These are phyloP conservation scores for Macropus fuliginosus DNA, from an alignment of 2,797 vertebrate genomes.

Conservation along the genomic window DNA sequence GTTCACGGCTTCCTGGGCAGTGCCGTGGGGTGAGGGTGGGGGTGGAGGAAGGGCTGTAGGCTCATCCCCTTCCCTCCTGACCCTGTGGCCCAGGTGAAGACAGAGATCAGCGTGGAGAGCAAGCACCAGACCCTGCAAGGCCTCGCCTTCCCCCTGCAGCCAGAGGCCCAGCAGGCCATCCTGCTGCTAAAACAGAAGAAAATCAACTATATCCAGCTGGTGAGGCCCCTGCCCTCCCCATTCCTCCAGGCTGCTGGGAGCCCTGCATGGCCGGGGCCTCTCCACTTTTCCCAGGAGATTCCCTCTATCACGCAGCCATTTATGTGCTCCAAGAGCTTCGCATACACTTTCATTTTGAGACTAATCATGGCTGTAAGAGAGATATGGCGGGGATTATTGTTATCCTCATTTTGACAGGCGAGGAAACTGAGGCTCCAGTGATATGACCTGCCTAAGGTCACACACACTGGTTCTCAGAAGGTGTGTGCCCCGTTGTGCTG, in stretches of 20 bases:
- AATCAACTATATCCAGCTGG: constrained; percentile 98
- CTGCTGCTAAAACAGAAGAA: constrained; percentile 93
- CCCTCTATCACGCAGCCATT: no score
- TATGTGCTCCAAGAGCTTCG: no score
- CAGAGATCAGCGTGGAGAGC: constrained; percentile 97
- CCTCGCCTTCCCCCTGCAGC: constrained; percentile 95
- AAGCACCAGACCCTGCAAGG: constrained; percentile 96
- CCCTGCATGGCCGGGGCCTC: no score
- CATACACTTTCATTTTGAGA: background rate
- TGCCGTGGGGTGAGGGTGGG: no score
- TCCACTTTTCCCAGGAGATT: no score
- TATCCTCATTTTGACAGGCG: background rate
- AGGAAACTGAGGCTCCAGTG: background rate
- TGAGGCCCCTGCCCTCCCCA: constrained; percentile 77
- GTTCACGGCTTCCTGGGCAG: background rate
- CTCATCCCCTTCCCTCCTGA: background rate
- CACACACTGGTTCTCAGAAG: background rate
- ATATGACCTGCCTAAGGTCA: background rate
- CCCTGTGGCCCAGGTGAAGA: constrained; percentile 89
- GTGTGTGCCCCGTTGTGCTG: background rate
- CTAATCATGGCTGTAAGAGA: background rate
- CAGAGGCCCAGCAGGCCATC: constrained; percentile 93
- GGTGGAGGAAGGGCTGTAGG: background rate
- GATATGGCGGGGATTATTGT: no score
- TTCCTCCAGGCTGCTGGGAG: background rate